Evolutionary conservation across 2,113 vertebrate genomes (phyloP), one percentile per base, ranked within the genome.

Genomic region (Microcebus tavaratra): DNA sequence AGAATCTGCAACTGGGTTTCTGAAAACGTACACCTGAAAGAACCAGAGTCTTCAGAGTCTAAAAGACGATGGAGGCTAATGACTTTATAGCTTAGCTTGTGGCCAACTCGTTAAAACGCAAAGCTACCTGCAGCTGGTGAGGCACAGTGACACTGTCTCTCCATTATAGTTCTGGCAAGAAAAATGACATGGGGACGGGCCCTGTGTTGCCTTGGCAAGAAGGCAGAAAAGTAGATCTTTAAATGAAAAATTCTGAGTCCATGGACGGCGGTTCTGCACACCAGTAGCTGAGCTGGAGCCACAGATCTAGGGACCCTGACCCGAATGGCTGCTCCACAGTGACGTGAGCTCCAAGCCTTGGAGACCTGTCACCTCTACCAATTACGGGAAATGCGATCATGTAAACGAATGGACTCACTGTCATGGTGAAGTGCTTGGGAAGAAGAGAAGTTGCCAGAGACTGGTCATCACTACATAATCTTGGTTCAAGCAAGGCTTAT

Each of bases 391-490:
- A 96, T 68, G 90, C 23, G 67, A 76, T 95, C 80, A 17, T 78
- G 31, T 23, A 81, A 96, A 78, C 89, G 96, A 98, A 94, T 65
- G 94, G 80, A 96, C 93, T 97, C 63, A 42, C 94, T 96, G 97
- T 91, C 59, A 75, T 90, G 57, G 83, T 88, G 94, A 90, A 34
- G 90, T 70, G 70, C 90, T 79, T 95, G 89, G 96, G 97, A 97
- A 97, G 96, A 59, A 96, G 88, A 96, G 96, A 36, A 91, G 53
- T 50, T 82, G 80, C 95, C 96, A 91, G 34, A 45, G 88, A 59
- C 55, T 7, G 25, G 93, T 27, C 1, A 48, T 20, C 86, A 83
- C 97, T 83, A 96, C 50, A 81, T 8, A 80, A 70, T 21, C 81
- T 82, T 82, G 94, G 97, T 90, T 80, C 94, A 7, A 36, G 95